A percentile compares a stretch with the other conserved stretches of the same genome.
Conservation (phyloP, 2,888 invertebrate genomes). For the Temnothorax ravouxi region DNA sequence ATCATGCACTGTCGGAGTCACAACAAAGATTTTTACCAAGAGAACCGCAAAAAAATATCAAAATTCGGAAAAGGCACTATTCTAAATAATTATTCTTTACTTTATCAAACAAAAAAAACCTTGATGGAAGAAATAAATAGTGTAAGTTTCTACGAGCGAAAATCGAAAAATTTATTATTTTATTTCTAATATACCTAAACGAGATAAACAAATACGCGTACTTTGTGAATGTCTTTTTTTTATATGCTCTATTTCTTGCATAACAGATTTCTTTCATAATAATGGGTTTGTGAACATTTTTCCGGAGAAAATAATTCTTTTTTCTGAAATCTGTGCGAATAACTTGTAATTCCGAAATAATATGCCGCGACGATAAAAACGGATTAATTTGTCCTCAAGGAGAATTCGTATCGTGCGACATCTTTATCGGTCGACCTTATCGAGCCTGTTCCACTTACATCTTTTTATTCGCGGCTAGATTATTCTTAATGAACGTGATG, state of each 20-base stretch:
- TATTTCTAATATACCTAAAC: neutral
- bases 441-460: slow-evolving; percentile 42
- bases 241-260: neutral
- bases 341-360: slow-evolving; percentile 28
- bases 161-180: slow-evolving; percentile 4
- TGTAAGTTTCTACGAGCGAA: neutral
- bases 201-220: neutral
- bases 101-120: neutral
- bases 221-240: neutral
- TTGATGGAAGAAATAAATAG: neutral
- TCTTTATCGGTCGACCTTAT: slow-evolving; percentile 35
- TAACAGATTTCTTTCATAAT: neutral
- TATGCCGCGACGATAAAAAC: slow-evolving; percentile 16
- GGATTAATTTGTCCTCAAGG: slow-evolving; percentile 32
- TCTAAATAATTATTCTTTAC: neutral
- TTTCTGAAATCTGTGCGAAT: neutral
- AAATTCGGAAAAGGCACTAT: too few relatives aligned
- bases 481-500: slow-evolving; percentile 43
- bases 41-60: too few relatives aligned
- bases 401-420: slow-evolving; percentile 15
- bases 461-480: slow-evolving; percentile 45
- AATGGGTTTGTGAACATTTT: neutral
- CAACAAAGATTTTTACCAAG: too few relatives aligned
- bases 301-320: neutral
- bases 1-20: too few relatives aligned